Percentiles rank a stretch among this genome's conserved stretches.
Conservation (phyloP, 2,113 vertebrate species). For the Tenrec ecaudatus region DNA sequence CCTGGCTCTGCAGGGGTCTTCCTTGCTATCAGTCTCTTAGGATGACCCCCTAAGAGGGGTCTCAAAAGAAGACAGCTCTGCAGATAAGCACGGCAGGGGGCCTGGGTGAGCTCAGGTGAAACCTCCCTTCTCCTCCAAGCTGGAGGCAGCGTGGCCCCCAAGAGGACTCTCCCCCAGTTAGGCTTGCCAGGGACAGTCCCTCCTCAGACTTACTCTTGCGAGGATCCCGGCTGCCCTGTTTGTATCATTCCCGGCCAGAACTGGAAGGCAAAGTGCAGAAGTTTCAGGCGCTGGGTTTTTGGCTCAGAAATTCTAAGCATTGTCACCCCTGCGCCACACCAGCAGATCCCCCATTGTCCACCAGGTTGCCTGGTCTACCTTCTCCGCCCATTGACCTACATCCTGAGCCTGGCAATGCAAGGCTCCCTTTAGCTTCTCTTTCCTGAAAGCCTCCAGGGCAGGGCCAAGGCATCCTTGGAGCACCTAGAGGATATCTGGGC, state of each 20-base stretch:
- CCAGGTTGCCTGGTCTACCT: background rate
- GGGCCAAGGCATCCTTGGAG: background rate
- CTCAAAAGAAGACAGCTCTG: background rate
- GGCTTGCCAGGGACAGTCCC: background rate
- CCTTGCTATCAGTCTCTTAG: background rate
- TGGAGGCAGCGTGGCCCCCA: background rate
- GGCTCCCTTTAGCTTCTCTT: background rate
- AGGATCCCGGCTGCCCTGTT: constrained; percentile 97
- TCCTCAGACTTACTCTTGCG: constrained; percentile 96
- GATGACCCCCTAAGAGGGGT: background rate
- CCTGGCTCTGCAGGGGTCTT: background rate
- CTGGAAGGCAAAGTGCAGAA: constrained; percentile 86
- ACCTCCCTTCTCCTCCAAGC: background rate
- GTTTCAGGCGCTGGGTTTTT: constrained; percentile 39
- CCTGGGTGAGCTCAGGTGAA: background rate
- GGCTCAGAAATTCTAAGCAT: background rate
- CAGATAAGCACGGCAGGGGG: background rate
- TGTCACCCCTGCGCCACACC: background rate
- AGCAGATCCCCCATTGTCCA: background rate
- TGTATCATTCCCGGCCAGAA: constrained; percentile 99
- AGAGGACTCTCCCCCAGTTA: background rate
- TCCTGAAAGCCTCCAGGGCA: background rate
- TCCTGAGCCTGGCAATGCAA: background rate
- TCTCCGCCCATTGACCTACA: background rate
- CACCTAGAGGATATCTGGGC: background rate